phyloP scores from a whole-genome alignment of 2,888 invertebrate genomes.

The Pollenia griseotomentosa region DNA sequence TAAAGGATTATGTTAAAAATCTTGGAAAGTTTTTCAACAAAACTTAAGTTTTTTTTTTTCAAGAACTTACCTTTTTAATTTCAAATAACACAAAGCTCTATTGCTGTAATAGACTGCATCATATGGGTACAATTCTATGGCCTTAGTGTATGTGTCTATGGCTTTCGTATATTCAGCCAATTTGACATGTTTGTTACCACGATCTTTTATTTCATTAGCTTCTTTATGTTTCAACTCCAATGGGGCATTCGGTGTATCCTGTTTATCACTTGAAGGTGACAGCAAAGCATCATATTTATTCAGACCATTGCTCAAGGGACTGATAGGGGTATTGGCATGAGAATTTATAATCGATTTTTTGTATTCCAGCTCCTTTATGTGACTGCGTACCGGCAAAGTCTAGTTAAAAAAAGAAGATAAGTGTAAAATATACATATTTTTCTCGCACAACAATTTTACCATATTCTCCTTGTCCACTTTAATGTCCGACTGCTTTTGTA shows the following conservation, averaged over 20 bases:
- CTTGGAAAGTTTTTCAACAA: too few relatives aligned
- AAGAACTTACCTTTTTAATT: conserved; percentile 88
- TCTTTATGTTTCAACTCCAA: conserved; percentile 76
- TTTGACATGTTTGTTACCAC: conserved; percentile 93
- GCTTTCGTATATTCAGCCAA: conserved; percentile 93
- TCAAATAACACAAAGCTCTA: conserved; percentile 93
- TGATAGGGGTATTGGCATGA: background rate
- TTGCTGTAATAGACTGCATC: conserved; percentile 94
- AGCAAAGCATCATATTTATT: conserved; percentile 12
- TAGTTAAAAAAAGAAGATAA: background rate
- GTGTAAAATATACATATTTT: background rate
- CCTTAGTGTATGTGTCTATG: conserved; percentile 93
- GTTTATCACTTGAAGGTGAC: conserved; percentile 75
- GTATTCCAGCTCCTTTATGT: conserved; percentile 47
- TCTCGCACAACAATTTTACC: conserved; percentile 22
- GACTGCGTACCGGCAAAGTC: conserved; percentile 77
- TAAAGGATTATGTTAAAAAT: too few relatives aligned
- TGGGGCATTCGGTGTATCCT: conserved; percentile 76
- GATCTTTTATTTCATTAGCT: conserved; percentile 81
- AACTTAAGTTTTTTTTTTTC: too few relatives aligned
- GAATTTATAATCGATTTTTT: background rate
- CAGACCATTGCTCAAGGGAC: background rate
- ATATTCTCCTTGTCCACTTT: conserved; percentile 44
- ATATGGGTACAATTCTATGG: conserved; percentile 91
- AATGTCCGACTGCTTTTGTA: conserved; percentile 74